Percentiles rank a stretch among this genome's conserved stretches.
Evolutionary conservation across 1,140 invertebrate species (phyloP).

Genomic region (Telenomus remus): DNA sequence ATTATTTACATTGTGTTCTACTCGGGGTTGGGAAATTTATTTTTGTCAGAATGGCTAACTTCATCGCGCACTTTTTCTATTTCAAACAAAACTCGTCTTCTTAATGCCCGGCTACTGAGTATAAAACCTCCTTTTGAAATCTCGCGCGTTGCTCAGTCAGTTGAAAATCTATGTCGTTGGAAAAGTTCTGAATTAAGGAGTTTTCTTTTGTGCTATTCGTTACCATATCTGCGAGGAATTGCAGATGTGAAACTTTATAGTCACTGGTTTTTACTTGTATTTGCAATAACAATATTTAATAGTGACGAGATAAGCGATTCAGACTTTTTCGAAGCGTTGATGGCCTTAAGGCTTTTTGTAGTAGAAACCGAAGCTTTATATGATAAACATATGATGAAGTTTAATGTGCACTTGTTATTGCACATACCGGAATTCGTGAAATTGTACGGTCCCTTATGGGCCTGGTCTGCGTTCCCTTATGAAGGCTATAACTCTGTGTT

Average conservation of each 20-base stretch:
- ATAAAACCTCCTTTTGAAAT: slow-evolving; percentile 2
- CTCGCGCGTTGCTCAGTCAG: neutral
- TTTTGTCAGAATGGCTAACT: too few species aligned
- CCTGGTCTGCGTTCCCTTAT: slow-evolving; percentile 56
- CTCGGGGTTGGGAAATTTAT: too few species aligned
- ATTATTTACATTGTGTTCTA: too few species aligned
- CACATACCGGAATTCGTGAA: slow-evolving; percentile 42
- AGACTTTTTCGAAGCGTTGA: slow-evolving; percentile 2
- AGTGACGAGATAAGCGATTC: slow-evolving; percentile 8
- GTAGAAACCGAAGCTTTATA: slow-evolving; percentile 31
- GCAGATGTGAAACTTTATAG: slow-evolving; percentile 5
- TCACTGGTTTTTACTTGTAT: slow-evolving; percentile 17
- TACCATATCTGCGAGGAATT: slow-evolving; percentile 11
- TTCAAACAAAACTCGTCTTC: too few species aligned
- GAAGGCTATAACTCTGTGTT: slow-evolving; percentile 45
- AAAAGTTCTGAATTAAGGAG: too few species aligned
- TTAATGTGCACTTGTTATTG: slow-evolving; percentile 47
- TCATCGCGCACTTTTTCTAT: too few species aligned
- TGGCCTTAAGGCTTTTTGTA: slow-evolving; percentile 23
- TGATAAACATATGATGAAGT: slow-evolving; percentile 38
- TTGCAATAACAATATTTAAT: slow-evolving; percentile 8
- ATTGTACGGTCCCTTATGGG: slow-evolving; percentile 53
- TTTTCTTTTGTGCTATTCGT: slow-evolving; percentile 19
- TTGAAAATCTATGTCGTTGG: slow-evolving; percentile 1
- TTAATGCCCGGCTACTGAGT: too few species aligned